Evolutionary conservation across 2,113 vertebrate species (phyloP).

Genomic region (Recurvirostra avosetta): DNA sequence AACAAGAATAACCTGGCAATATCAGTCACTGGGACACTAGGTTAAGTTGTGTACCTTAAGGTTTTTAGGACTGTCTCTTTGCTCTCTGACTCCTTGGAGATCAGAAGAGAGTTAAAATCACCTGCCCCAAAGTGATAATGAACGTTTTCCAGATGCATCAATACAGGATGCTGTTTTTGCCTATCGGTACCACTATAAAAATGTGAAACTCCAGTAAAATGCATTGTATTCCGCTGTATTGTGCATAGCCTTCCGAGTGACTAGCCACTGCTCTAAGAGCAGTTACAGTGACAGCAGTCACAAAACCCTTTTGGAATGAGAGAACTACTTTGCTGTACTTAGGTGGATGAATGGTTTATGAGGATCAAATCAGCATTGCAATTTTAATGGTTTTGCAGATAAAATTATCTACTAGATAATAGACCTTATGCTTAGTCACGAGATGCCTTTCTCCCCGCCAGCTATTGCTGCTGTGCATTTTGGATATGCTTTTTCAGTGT

Average conservation of each 20-base stretch:
- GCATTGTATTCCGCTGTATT: rapidly evolving
- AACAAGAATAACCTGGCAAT: neutral
- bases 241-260: neutral
- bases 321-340: neutral
- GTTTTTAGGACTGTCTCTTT: neutral
- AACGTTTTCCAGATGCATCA: neutral
- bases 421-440: neutral
- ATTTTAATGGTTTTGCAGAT: neutral
- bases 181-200: neutral
- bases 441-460: neutral
- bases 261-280: neutral
- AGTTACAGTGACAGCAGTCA: neutral
- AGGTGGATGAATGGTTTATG: neutral
- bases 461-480: neutral
- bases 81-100: neutral
- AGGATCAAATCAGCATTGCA: neutral
- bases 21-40: rapidly evolving
- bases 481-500: neutral
- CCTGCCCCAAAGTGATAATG: neutral
- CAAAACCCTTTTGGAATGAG: neutral
- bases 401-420: neutral
- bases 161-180: neutral
- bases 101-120: neutral
- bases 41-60: neutral
- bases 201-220: neutral